Percentiles rank a stretch among this genome's conserved stretches.
Evolutionary conservation across 92 coral and sea anemone species (phyloP).

Genomic region (Chrysogorgia sp.): DNA sequence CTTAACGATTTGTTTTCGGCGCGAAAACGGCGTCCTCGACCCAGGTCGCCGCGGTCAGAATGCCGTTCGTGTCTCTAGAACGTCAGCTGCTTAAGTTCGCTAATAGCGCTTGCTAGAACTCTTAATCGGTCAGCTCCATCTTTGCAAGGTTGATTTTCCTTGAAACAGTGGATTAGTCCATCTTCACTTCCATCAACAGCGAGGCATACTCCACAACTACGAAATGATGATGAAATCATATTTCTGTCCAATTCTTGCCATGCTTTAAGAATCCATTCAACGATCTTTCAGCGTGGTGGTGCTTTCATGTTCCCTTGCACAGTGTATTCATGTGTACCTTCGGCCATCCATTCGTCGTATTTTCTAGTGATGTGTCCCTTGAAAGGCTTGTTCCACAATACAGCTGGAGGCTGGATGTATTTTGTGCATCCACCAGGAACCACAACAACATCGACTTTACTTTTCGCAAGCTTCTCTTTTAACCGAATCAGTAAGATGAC

Average conservation of each 20-base stretch:
- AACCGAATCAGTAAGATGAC: neutral
- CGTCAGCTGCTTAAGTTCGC: too few relatives aligned
- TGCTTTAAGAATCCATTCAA: too few relatives aligned
- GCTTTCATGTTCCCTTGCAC: too few relatives aligned
- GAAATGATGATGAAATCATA: neutral
- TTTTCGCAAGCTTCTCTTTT: neutral
- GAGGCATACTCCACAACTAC: constrained; percentile 52
- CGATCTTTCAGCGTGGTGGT: too few relatives aligned
- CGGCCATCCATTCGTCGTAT: constrained; percentile 27
- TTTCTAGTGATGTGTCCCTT: neutral
- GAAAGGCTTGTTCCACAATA: constrained; percentile 28
- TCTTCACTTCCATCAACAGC: constrained; percentile 59
- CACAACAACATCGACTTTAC: neutral
- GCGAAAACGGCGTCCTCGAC: too few relatives aligned
- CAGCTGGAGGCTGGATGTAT: neutral
- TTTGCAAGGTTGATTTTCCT: constrained; percentile 70
- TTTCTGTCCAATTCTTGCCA: too few relatives aligned
- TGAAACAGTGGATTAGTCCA: constrained; percentile 64
- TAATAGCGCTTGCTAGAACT: too few relatives aligned
- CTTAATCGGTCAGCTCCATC: constrained; percentile 44
- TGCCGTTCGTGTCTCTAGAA: too few relatives aligned
- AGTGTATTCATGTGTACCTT: too few relatives aligned
- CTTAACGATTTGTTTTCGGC: too few relatives aligned
- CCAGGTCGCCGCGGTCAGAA: too few relatives aligned
- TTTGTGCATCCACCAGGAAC: constrained; percentile 23